phyloP scores from a whole-genome alignment of 2,888 invertebrate genomes.

The Eumacrocentrus americanus region DNA sequence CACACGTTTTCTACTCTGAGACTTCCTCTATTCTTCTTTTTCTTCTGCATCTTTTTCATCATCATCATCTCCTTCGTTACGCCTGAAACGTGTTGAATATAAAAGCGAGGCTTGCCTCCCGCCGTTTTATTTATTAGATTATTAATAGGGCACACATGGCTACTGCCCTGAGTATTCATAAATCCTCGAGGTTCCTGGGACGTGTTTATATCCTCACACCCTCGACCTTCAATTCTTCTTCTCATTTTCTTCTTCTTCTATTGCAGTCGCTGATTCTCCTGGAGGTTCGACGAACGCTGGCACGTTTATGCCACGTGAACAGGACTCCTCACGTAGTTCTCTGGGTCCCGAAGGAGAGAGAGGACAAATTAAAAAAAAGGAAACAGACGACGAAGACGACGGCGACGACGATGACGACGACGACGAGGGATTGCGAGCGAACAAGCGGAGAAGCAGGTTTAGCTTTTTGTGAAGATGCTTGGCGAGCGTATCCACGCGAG shows the following conservation, averaged over 20 bases:
- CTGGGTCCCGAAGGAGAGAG: slow-evolving; percentile 4
- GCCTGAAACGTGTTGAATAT: too few species aligned
- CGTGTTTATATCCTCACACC: not conserved
- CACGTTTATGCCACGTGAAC: slow-evolving; percentile 26
- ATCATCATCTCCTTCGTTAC: too few species aligned
- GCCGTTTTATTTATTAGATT: slow-evolving; percentile 17
- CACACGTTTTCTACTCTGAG: not conserved
- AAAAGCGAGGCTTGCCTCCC: too few species aligned
- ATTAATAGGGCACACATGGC: slow-evolving; percentile 10
- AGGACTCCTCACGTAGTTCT: slow-evolving; percentile 1
- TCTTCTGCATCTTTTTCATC: not conserved
- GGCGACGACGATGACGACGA: not conserved
- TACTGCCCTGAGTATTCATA: slow-evolving; percentile 9
- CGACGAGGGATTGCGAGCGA: slow-evolving; percentile 1
- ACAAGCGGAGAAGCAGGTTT: slow-evolving; percentile 29
- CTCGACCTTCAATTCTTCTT: slow-evolving; percentile 20
- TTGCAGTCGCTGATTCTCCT: slow-evolving; percentile 2
- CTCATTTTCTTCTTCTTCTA: not conserved
- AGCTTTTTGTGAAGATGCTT: slow-evolving; percentile 20
- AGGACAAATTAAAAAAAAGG: slow-evolving; percentile 3
- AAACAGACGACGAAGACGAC: slow-evolving; percentile 4
- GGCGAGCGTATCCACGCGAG: slow-evolving; percentile 4
- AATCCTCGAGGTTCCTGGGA: not conserved
- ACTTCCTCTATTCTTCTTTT: not conserved
- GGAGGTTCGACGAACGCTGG: slow-evolving; percentile 19